Percentiles rank a stretch among this genome's conserved stretches.
Conservation (phyloP, 1,140 invertebrate species). For the Drosophila gunungcola region DNA sequence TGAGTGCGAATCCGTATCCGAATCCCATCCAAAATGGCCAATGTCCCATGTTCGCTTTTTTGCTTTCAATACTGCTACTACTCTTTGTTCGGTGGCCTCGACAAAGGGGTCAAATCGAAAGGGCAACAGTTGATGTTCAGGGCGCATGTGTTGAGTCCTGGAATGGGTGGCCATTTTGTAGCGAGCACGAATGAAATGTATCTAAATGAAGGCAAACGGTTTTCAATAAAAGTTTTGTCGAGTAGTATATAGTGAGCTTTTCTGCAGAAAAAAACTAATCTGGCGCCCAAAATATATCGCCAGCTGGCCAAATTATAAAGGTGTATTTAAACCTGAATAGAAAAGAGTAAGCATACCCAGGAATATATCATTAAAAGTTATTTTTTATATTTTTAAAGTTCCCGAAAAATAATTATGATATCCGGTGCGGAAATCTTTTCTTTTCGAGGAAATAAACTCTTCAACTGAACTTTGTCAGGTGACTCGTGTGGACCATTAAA, state of each 20-base stretch:
- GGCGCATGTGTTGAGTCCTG: slow-evolving; percentile 60
- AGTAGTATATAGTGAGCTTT: slow-evolving; percentile 5
- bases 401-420: slow-evolving; percentile 50
- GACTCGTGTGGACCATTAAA: slow-evolving; percentile 72
- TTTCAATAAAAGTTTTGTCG: slow-evolving; percentile 2
- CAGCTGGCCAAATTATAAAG: not conserved
- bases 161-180: slow-evolving; percentile 60
- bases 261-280: not conserved
- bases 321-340: not conserved
- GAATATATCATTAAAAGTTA: not conserved
- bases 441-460: slow-evolving; percentile 25
- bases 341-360: not conserved
- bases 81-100: slow-evolving; percentile 27
- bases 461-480: slow-evolving; percentile 63
- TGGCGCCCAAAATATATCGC: not conserved
- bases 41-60: slow-evolving; percentile 28
- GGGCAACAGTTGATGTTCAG: slow-evolving; percentile 56
- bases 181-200: slow-evolving; percentile 17
- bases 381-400: not conserved
- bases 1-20: slow-evolving; percentile 53
- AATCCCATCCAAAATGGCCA: slow-evolving; percentile 66
- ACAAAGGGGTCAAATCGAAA: slow-evolving; percentile 57
- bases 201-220: slow-evolving; percentile 1
- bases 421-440: slow-evolving; percentile 49
- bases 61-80: slow-evolving; percentile 6